A percentile compares a stretch with the other conserved stretches of the same genome.
Conservation (phyloP, 1,140 invertebrate species). For the Drosophila ohnishii region DNA sequence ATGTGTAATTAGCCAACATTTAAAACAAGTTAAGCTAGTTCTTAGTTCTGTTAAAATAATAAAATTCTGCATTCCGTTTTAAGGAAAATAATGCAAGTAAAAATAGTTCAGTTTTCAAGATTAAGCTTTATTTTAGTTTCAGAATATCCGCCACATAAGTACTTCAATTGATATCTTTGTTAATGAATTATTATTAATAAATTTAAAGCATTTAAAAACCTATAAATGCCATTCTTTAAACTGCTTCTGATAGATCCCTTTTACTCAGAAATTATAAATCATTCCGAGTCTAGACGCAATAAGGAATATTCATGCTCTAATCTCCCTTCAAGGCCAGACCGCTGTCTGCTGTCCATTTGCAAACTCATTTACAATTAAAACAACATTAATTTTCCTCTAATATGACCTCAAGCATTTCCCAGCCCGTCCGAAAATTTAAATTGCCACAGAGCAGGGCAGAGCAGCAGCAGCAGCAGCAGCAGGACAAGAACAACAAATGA, state of each 20-base stretch:
- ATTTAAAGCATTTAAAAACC: not conserved
- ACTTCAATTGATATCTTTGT: too few species aligned
- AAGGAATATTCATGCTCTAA: constrained; percentile 15
- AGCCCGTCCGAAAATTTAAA: constrained; percentile 57
- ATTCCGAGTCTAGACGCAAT: constrained; percentile 45
- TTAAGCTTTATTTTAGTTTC: too few species aligned
- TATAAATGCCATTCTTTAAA: not conserved
- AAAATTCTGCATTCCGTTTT: not conserved
- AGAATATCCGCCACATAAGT: too few species aligned
- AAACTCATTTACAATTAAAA: constrained; percentile 80
- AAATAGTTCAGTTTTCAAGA: not conserved
- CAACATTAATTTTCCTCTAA: constrained; percentile 77
- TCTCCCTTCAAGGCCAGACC: constrained; percentile 8
- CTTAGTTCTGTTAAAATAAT: not conserved
- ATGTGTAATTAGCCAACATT: not conserved
- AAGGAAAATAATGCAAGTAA: too few species aligned
- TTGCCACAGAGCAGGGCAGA: constrained; percentile 34
- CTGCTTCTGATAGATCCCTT: too few species aligned
- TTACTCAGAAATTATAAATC: constrained; percentile 17
- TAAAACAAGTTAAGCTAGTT: not conserved
- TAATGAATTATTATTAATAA: not conserved
- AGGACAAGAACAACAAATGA: constrained; percentile 47
- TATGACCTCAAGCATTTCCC: constrained; percentile 75
- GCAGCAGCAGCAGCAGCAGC: constrained; percentile 1
- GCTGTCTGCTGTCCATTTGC: constrained; percentile 41